Evolutionary conservation across 2,888 invertebrate species (phyloP), one percentile per base, ranked within the genome.

Genomic region (Rhyacophila evoluta): DNA sequence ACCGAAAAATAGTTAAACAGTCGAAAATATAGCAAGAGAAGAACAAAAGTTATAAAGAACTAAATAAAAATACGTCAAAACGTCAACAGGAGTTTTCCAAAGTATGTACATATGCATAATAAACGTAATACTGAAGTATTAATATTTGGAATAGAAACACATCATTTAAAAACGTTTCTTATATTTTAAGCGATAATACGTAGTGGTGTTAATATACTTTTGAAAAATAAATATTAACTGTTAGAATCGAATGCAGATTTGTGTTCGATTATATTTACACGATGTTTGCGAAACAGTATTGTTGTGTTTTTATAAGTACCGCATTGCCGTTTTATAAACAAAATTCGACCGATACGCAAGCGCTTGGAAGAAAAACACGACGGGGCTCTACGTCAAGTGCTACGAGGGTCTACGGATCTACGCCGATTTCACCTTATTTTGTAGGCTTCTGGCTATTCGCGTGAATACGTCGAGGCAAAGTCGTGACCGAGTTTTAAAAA

Each of bases 391-490:
- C 55, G 55, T 15, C 8, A 10, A 19, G 55, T 55, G 55, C 8
- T 55, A 55, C 11, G 55, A 19, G 55, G 19, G 55, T 19, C 25
- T 55, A 19, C 25, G 55, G 55, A 10, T 55, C 25, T 55, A 55
- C 55, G 55, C 55, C 55, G 19, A 8, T 12, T 55, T 55, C 55
- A 55, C 55, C 55, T 55, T 55, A 25, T 55, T 55, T 55, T 19
- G 55, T 25, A 55, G 55, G 55, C 19, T 55, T 55, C 55, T 55
- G 55, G 55, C 55, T 55, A 55, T 55, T 55, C 55, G 10, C 55
- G 55, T 55, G 55, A 55, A 55, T 55, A 55, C 55, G 55, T 55
- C 55, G 55, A 25, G 55, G 55, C 15, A 55, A 55, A 55, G 55
- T 55, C 55, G 55, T 55, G 55, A 55, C 55, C 55, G 55, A 55